Evolutionary conservation across 2,113 vertebrate species (phyloP), one percentile per base, ranked within the genome.

Genomic region (Apistogramma diplotaenia): DNA sequence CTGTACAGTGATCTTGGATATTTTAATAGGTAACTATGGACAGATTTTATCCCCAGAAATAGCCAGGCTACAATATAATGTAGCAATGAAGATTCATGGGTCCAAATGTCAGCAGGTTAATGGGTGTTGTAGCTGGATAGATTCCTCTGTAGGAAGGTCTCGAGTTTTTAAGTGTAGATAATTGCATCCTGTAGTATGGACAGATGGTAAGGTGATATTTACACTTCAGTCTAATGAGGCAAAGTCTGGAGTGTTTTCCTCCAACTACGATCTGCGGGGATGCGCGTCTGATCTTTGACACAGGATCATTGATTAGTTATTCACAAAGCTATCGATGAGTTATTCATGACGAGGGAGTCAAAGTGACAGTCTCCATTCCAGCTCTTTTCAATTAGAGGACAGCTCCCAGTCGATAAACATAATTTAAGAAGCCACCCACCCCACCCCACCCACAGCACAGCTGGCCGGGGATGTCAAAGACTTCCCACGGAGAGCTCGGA

Each of bases 401-500:
- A 78, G 74, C 71, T 87, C 55, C 33, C 51, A 76, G 85, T 90
- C 81, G n/a, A 90, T 89, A 77, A 84, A 84, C 80, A 79, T 29
- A 75, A 75, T 77, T 74, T 85, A 88, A 72, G 87, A 72, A 58
- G 75, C 40, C n/a, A n/a, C n/a, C n/a, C n/a, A n/a, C n/a, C n/a
- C n/a, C n/a, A n/a, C 81, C 83, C 76, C 76, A 67, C 71, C 61
- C 12, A 35, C 62, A 61, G 60, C 84, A 83, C 82, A 87, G 91
- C 87, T 87, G 87, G 81, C 81, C 84, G 62, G 46, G 90, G 84
- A 89, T 90, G 88, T 91, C 89, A 87, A 85, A 91, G 86, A 82
- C 85, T 79, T 82, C 89, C 83, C 62, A 54, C 43, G 35, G 91
- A 89, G 90, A 81, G 55, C 31, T 46, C 46, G 27, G 76, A 74